Evolutionary conservation across 2,888 invertebrate species (phyloP), one percentile per base, ranked within the genome.

Genomic region (Philopedon plagiatum): DNA sequence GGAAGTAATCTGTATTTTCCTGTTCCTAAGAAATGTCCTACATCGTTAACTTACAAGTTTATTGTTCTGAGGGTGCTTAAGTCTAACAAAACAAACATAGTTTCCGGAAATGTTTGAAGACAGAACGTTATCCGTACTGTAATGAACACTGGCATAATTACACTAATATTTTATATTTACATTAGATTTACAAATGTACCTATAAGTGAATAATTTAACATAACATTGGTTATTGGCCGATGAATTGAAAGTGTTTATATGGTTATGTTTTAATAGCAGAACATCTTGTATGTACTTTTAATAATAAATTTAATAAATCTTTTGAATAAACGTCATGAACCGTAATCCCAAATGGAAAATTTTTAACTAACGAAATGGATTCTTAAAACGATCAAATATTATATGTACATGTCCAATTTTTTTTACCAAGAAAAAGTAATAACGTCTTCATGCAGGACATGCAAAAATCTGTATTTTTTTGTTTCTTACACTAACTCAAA

Each of bases 41-140:
- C 18, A 34, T 57, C 57, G 57, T 57, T 57, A 57, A 57, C 57
- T 57, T 57, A 21, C 37, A 8, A 19, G 37, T 57, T 57, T 57
- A 57, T 57, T 57, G 57, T 57, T 57, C 13, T 18, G 8, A 19
- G 37, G 21, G 32, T 32, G 7, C 57, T 57, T 57, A 57, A 37
- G 57, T 37, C 19, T 21, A 57, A 57, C 37, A 57, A 57, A 57
- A 57, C 57, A 57, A 57, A n/a, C 19, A 57, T 19, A 37, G 7
- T 19, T 34, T 21, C 15, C 19, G 21, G 37, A 19, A 37, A 34
- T 19, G 37, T 34, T 19, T 57, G 34, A 57, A 37, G 37, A 57
- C 13, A 39, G 2, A 3, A 39, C 4, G 34, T 1, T n/a, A n/a
- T 34, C n/a, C 11, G 32, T 9, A 32, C n/a, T 34, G n/a, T n/a